Evolutionary conservation across 2,888 invertebrate species (phyloP).

Genomic region (Petrophora chlorosata): DNA sequence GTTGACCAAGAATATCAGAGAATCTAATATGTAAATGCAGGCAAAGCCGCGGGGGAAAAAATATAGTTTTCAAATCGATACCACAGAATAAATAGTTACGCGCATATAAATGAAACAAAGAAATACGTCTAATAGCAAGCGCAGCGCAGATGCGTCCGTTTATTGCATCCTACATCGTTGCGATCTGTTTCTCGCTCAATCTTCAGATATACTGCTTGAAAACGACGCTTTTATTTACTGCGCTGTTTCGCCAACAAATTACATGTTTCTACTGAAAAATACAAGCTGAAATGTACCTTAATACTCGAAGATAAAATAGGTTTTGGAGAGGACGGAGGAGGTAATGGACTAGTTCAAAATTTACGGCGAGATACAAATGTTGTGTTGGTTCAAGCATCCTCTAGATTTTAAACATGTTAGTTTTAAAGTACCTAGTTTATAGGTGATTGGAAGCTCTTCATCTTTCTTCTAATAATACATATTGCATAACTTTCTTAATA

Average conservation of each 20-base stretch:
- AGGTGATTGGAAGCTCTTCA: too few species aligned
- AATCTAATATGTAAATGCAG: too few species aligned
- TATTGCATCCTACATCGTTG: constrained; percentile 39
- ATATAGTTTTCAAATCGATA: background rate
- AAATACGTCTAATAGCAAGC: constrained; percentile 1
- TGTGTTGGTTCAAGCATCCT: constrained; percentile 10
- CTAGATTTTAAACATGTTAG: constrained; percentile 1
- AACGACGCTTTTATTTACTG: constrained; percentile 50
- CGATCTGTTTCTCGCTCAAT: constrained; percentile 43
- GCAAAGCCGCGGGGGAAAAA: too few species aligned
- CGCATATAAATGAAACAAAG: background rate
- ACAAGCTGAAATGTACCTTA: constrained; percentile 25
- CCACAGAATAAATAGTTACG: background rate
- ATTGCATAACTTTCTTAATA: too few species aligned
- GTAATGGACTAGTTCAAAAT: constrained; percentile 18
- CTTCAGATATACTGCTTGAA: constrained; percentile 48
- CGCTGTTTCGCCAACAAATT: constrained; percentile 48
- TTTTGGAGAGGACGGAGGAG: constrained; percentile 13
- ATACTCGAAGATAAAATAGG: background rate
- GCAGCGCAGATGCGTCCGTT: constrained; percentile 26
- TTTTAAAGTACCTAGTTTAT: background rate
- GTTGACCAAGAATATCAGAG: too few species aligned
- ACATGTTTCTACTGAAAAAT: constrained; percentile 26
- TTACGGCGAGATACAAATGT: constrained; percentile 21
- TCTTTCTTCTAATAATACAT: too few species aligned